Evolutionary conservation across 2,888 invertebrate genomes (phyloP), one percentile per base, ranked within the genome.

Genomic region (Platycheirus albimanus): DNA sequence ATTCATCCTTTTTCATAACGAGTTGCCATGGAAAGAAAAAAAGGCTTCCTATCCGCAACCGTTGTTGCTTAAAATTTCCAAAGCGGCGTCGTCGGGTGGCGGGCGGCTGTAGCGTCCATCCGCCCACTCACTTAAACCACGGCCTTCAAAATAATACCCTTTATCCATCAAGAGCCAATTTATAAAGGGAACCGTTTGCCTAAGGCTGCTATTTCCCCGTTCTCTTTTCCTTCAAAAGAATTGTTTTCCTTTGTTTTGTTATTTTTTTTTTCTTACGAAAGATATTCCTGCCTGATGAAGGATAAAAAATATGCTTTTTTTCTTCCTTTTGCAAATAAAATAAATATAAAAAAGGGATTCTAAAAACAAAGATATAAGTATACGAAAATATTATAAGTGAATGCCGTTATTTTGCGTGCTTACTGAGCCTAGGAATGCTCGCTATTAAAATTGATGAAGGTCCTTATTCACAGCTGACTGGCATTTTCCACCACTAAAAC

Each of bases 381-480:
- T 64, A 75, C 49, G 11, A 45, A 75, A 80, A 58, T 61, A 45
- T 70, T 75, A 69, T 69, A 79, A 69, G 75, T 69, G 49, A 75
- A 69, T 56, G 33, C 47, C 69, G 70, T 63, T 64, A 64, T 74
- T 74, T 66, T 75, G 67, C 67, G 56, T 80, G 75, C 30, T 63
- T 69, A 70, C 56, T 58, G 61, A 70, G 56, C 70, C 56, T 80
- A 52, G 56, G 61, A 75, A 69, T 79, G 49, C 63, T 71, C 64
- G 63, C 56, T 69, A 79, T 75, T 74, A 75, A 79, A 79, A 79
- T 75, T 79, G 75, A 75, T 69, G 75, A 64, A 69, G 75, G 79
- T 69, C 75, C 63, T 79, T 79, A 75, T 79, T 69, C 79, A 79
- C 79, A 75, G 79, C 75, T 79, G 75, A 79, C 79, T 79, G 61